These are phyloP conservation scores for Ciconia nigra DNA, from an alignment of 2,797 vertebrate species.

Conservation along the genomic window DNA sequence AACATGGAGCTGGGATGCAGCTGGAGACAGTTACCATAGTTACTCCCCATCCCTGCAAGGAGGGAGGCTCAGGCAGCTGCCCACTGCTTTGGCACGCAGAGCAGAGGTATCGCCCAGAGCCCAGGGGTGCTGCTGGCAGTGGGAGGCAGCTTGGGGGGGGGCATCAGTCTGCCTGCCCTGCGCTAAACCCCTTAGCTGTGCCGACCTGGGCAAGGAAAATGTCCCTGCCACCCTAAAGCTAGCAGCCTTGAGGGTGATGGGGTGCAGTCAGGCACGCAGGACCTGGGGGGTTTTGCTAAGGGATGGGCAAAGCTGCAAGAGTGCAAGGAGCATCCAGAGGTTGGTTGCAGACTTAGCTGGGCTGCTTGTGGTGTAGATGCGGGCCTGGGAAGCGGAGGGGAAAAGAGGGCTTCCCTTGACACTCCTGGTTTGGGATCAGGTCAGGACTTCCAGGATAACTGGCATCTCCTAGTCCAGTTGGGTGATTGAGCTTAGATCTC, in stretches of 20 bases:
- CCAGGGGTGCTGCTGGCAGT: not conserved
- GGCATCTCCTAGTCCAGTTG: not conserved
- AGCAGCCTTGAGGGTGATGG: not conserved
- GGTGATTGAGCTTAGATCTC: not conserved
- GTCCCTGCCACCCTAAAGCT: not conserved
- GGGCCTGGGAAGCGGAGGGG: not conserved
- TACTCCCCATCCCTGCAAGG: constrained; percentile 13
- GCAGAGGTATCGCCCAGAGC: not conserved
- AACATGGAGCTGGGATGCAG: constrained; percentile 30
- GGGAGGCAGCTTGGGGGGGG: not conserved
- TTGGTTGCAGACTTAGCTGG: not conserved
- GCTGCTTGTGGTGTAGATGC: not conserved
- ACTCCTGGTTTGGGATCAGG: not conserved
- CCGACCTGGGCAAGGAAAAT: not conserved
- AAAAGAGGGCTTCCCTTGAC: not conserved
- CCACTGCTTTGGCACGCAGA: not conserved
- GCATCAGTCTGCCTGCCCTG: not conserved
- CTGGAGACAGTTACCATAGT: constrained; percentile 53
- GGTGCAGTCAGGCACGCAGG: accelerated
- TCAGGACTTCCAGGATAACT: not conserved
- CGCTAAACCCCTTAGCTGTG: not conserved
- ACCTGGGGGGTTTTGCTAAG: not conserved
- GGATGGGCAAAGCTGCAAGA: not conserved
- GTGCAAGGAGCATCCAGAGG: not conserved
- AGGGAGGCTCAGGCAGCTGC: constrained; percentile 4